Conservation (phyloP, 1,140 invertebrate genomes). For the Hesperophylax magnus region DNA sequence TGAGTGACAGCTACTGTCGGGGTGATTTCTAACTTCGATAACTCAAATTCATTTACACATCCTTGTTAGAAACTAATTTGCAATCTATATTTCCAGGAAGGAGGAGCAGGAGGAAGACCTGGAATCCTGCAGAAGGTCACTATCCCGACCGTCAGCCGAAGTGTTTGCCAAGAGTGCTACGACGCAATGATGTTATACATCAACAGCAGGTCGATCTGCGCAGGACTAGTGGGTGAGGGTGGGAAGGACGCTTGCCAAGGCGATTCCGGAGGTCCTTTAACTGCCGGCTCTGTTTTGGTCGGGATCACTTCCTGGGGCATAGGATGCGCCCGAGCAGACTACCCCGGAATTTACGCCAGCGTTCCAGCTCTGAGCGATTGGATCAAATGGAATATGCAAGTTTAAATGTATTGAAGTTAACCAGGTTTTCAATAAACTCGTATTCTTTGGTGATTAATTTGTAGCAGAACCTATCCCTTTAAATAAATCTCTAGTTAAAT, state of each 20-base stretch:
- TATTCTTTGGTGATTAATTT: too few species aligned
- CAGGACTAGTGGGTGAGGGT: constrained; percentile 66
- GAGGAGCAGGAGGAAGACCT: constrained; percentile 43
- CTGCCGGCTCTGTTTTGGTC: constrained; percentile 70
- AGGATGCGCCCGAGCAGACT: constrained; percentile 66
- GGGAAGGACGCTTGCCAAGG: constrained; percentile 66
- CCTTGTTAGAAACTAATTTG: too few species aligned
- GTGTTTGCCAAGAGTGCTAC: constrained; percentile 61
- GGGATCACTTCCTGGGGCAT: constrained; percentile 70
- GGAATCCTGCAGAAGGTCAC: constrained; percentile 62
- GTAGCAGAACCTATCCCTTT: too few species aligned
- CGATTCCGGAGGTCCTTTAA: constrained; percentile 76
- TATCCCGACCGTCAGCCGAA: constrained; percentile 63
- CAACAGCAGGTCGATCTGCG: constrained; percentile 79
- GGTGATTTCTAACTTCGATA: too few species aligned
- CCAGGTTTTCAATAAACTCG: too few species aligned
- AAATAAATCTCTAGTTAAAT: too few species aligned
- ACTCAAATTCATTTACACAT: too few species aligned
- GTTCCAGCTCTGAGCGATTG: constrained; percentile 38
- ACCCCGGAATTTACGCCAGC: constrained; percentile 73
- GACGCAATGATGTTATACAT: constrained; percentile 60
- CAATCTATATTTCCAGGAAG: constrained; percentile 34
- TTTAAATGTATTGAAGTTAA: background rate
- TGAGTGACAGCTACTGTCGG: too few species aligned
- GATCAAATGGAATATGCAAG: constrained; percentile 36